These are phyloP conservation scores for Fragum sueziense DNA, from an alignment of 2,888 invertebrate species.

Conservation along the genomic window DNA sequence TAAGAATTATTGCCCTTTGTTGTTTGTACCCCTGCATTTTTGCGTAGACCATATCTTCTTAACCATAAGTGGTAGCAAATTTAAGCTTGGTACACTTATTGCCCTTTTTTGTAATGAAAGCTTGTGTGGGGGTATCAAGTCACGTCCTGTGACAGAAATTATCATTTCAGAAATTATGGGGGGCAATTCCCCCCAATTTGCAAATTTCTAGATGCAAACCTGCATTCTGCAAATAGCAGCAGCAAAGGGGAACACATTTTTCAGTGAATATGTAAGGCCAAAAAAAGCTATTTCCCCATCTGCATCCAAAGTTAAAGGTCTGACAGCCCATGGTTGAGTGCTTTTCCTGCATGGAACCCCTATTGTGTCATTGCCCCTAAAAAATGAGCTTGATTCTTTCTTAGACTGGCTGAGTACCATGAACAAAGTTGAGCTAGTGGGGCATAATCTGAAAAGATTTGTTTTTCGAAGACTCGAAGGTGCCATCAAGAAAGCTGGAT, in stretches of 20 bases:
- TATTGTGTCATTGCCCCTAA: constrained; percentile 15
- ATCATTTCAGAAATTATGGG: too few species aligned
- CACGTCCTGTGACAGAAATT: too few species aligned
- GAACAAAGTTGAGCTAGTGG: constrained; percentile 18
- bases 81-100: too few species aligned
- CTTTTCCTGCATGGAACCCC: constrained; percentile 30
- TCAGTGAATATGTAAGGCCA: constrained; percentile 30
- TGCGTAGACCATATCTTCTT: too few species aligned
- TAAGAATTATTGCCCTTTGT: too few species aligned
- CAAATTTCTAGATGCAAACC: too few species aligned
- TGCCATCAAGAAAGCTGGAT: background rate
- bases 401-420: constrained; percentile 11
- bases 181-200: too few species aligned
- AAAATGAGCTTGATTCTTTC: constrained; percentile 5
- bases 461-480: constrained; percentile 34
- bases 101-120: too few species aligned
- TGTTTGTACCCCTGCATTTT: too few species aligned
- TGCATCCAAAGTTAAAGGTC: constrained; percentile 39
- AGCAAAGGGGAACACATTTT: constrained; percentile 6
- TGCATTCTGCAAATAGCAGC: constrained; percentile 47
- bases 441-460: constrained; percentile 41
- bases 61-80: too few species aligned
- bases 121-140: too few species aligned
- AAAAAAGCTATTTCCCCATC: constrained; percentile 24
- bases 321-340: constrained; percentile 27